phyloP scores from a whole-genome alignment of 1,140 invertebrate species.

The Teleopsis dalmanni region DNA sequence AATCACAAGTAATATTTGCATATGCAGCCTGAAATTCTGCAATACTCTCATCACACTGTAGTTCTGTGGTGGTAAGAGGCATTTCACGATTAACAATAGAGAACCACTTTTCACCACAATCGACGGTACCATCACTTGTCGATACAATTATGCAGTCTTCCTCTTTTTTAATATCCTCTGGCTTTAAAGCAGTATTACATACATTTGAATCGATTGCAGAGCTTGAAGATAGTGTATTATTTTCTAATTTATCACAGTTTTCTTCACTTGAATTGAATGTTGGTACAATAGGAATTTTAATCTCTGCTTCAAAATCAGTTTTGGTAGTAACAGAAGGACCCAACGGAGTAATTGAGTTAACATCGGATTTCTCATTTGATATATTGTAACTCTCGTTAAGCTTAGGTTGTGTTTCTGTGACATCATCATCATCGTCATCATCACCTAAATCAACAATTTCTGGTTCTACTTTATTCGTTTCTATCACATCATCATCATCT shows the following conservation, averaged over 20 bases:
- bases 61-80: constrained; percentile 23
- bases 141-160: constrained; percentile 39
- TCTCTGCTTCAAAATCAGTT: constrained; percentile 36
- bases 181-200: no score
- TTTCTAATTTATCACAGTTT: constrained; percentile 38
- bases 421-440: constrained; percentile 29
- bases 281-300: constrained; percentile 35
- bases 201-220: constrained; percentile 3
- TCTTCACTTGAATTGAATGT: constrained; percentile 14
- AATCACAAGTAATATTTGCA: constrained; percentile 43
- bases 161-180: constrained; percentile 33
- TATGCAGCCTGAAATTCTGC: constrained; percentile 27
- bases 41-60: constrained; percentile 26
- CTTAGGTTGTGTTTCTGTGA: constrained; percentile 7
- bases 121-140: constrained; percentile 16
- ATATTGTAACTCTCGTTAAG: not conserved
- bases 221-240: not conserved
- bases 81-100: constrained; percentile 45
- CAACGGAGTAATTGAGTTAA: constrained; percentile 14
- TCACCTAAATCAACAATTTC: constrained; percentile 39
- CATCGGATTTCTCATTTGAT: constrained; percentile 9
- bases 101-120: constrained; percentile 47
- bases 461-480: constrained; percentile 36
- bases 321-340: constrained; percentile 37
- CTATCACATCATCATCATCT: constrained; percentile 17